phyloP scores from a whole-genome alignment of 2,888 invertebrate species.

The Rhagophthalmus giganteus region DNA sequence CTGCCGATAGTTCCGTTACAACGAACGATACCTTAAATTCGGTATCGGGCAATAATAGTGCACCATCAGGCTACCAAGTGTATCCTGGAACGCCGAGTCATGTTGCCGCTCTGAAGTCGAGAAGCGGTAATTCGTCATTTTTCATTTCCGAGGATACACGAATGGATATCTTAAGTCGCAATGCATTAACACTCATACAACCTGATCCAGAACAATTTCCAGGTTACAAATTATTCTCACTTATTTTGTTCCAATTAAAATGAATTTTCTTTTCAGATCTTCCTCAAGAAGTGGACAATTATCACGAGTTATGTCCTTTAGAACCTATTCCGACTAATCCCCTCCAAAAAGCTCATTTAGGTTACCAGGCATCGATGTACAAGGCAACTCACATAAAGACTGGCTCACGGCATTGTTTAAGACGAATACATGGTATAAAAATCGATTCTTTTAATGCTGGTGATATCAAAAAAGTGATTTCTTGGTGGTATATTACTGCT shows the following conservation, averaged over 20 bases:
- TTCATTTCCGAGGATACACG: slow-evolving; percentile 85
- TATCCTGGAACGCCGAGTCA: slow-evolving; percentile 68
- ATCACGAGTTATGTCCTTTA: slow-evolving; percentile 83
- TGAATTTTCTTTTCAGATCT: slow-evolving; percentile 61
- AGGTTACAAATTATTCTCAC: slow-evolving; percentile 45
- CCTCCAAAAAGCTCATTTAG: slow-evolving; percentile 68
- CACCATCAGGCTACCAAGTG: slow-evolving; percentile 59
- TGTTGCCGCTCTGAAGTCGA: slow-evolving; percentile 59
- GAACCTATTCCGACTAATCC: slow-evolving; percentile 66
- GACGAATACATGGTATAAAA: slow-evolving; percentile 78
- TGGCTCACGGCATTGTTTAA: slow-evolving; percentile 81
- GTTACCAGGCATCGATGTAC: slow-evolving; percentile 82
- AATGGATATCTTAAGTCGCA: slow-evolving; percentile 74
- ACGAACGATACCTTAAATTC: slow-evolving; percentile 52
- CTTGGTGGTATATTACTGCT: no score
- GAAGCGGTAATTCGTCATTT: slow-evolving; percentile 65
- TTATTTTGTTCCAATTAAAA: not conserved
- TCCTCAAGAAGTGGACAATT: slow-evolving; percentile 88
- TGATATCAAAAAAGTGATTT: not conserved
- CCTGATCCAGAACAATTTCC: slow-evolving; percentile 69
- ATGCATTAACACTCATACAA: slow-evolving; percentile 72
- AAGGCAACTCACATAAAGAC: slow-evolving; percentile 87
- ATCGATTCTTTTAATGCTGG: not conserved
- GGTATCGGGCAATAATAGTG: slow-evolving; percentile 48
- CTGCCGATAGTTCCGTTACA: slow-evolving; percentile 55